A percentile compares a stretch with the other conserved stretches of the same genome.
Conservation (phyloP, 2,888 invertebrate genomes). For the Schizotus pectinicornis region DNA sequence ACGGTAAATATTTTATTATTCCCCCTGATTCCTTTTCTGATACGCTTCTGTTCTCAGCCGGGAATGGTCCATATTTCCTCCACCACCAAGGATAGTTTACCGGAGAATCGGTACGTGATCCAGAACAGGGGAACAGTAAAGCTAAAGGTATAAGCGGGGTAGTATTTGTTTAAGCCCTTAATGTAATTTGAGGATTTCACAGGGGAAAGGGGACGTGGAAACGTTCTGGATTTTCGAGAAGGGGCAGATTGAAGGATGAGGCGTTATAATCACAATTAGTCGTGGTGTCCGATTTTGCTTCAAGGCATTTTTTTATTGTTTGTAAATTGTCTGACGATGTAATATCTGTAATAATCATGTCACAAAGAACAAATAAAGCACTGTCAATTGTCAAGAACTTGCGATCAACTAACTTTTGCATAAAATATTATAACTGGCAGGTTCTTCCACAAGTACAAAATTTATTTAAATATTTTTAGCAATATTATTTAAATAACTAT, state of each 20-base stretch:
- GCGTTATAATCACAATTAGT: neutral
- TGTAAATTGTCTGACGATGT: neutral
- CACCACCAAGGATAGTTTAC: constrained; percentile 70
- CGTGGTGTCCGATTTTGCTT: too few species aligned
- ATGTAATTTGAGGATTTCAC: constrained; percentile 42
- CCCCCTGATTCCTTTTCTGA: neutral
- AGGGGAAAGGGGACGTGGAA: constrained; percentile 85
- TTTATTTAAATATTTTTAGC: too few species aligned
- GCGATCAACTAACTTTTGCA: too few species aligned
- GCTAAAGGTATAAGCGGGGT: constrained; percentile 72
- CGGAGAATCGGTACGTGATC: constrained; percentile 68
- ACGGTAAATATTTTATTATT: constrained; percentile 55
- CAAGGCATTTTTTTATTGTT: too few species aligned
- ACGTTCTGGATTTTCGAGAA: constrained; percentile 62
- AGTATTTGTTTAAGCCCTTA: neutral
- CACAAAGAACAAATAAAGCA: too few species aligned
- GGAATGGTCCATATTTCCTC: constrained; percentile 79
- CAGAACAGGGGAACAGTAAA: constrained; percentile 74
- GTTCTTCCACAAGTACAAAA: too few species aligned
- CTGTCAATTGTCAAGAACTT: too few species aligned
- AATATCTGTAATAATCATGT: neutral
- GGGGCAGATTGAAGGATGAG: constrained; percentile 19
- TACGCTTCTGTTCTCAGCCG: constrained; percentile 57
- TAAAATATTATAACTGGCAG: too few species aligned
- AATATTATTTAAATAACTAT: too few species aligned